Base-by-base conservation (phyloP, 2,113 vertebrate species). In the Alaudala cheleensis region DNA sequence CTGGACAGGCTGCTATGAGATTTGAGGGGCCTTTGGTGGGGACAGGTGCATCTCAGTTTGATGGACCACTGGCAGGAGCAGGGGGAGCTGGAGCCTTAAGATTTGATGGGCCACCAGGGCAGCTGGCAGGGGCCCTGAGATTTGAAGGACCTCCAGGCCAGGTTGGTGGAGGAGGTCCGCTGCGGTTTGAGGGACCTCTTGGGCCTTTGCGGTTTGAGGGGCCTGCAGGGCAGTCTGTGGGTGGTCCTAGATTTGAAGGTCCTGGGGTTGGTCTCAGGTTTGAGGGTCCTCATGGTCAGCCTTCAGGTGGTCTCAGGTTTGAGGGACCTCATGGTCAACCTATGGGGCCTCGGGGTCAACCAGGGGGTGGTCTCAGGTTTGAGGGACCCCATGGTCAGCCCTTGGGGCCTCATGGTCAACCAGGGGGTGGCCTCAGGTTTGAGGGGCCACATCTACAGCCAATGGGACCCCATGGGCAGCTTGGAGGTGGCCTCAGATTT, bases 201-300 rank as follows among this genome's bases (percentile, higher is more conserved):
- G 98, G 98, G 67, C 97, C 98, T 26, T 97, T 99, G 76, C 96
- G 98, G 22, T 99, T 98, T n/a, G 98, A 98, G 33, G 98, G 98
- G 22, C 98, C 98, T 79, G 91, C 93, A 24, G 98, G 98, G 62
- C 98, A 98, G 81, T 98, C 98, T 18, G 97, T 98, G 31, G 97
- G 97, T 81, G 98, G 98, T 73, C 76, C 98, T 45, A 97, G 98
- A 40, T 99, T 98, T 85, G 99, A 99, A 12, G 98, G 98, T 24
- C 97, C 98, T 21, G 97, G 97, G 58, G 97, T 97, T 94, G 98
- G 98, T 72, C 88, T 98, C 31, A 97, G 98, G 61, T 99, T 98
- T 77, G 99, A 99, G 8, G 98, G 98, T 13, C 98, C 97, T 6
- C 97, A 98, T 91, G 98, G 98, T 97, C 98, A 98, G 56, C 97